Base-by-base conservation (phyloP, 1,140 invertebrate species). In the Monomorium pharaonis region DNA sequence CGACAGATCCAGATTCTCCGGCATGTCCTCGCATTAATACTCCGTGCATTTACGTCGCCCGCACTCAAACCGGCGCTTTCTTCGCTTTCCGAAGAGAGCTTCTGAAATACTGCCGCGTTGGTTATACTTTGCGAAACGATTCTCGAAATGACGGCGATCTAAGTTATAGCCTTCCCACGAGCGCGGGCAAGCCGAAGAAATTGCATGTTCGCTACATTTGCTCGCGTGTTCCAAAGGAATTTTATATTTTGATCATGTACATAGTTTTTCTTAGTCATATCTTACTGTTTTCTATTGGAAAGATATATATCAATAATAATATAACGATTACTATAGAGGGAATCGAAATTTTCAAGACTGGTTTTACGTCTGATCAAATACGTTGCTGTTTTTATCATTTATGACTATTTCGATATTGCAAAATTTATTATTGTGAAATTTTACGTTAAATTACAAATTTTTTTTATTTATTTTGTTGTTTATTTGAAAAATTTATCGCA, bases 1-100 rank as follows among this genome's bases (percentile, higher is more conserved):
- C 54, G 78, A 83, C 67, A 72, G 67, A 74, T 83, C 67, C 67
- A 60, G 78, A 74, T 83, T 83, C 54, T 21, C 24, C 33, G 10
- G 33, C 62, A 69, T 63, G 62, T 85, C 18, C 56, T 62, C 56
- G 5, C 56, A 47, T 51, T 80, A 80, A 81, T 88, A 67, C 54
- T 67, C 56, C 18, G 12, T 14, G 47, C 65, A 86, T 67, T 87
- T 86, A 58, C 47, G 76, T 47, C 62, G 44, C 1, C 0, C 27
- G n/a, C 56, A 58, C 21, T 65, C 67, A 18, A 75, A 49, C 78
- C n/a, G 51, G 10, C 2, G 33, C 9, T 60, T 69, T 74, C 60
- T 75, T 76, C 37, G 7, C 44, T 44, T 72, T n/a, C 47, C 60
- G 62, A 54, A 69, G 16, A 69, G 16, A 70, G 70, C 77, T 67